Percentiles rank a stretch among this genome's conserved stretches.
Conservation (phyloP, 1,140 invertebrate species). For the Lasaia peninsularis region DNA sequence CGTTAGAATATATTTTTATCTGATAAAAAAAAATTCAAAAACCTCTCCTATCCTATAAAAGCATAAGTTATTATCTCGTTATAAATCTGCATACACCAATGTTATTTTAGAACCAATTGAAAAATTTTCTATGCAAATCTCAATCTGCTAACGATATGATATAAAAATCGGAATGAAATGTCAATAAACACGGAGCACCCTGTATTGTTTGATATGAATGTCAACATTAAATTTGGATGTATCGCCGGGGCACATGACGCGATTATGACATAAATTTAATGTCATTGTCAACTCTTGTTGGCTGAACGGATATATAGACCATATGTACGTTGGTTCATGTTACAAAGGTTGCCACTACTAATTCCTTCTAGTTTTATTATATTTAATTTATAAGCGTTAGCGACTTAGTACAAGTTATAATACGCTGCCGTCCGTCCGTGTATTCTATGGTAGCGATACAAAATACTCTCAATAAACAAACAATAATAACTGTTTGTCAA, state of each 20-base stretch:
- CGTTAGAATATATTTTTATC: no score
- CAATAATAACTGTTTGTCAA: no score
- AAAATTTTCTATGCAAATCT: neutral
- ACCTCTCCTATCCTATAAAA: neutral
- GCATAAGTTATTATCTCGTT: neutral
- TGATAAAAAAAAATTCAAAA: no score
- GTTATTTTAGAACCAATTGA: neutral
- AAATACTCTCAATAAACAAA: no score
- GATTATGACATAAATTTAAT: conserved; percentile 74
- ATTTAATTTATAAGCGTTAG: conserved; percentile 27
- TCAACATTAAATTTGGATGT: conserved; percentile 61
- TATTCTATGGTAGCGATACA: no score
- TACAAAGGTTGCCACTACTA: conserved; percentile 57
- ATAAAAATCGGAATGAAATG: conserved; percentile 1
- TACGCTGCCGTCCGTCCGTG: no score
- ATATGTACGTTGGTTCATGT: conserved; percentile 65
- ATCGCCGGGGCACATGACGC: conserved; percentile 47
- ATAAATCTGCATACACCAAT: neutral
- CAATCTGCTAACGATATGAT: conserved; percentile 1
- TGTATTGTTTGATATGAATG: conserved; percentile 61
- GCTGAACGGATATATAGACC: conserved; percentile 65
- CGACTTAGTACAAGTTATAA: conserved; percentile 12
- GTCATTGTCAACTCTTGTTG: conserved; percentile 63
- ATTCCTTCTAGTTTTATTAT: conserved; percentile 43
- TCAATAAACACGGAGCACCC: conserved; percentile 43